Evolutionary conservation across 2,797 vertebrate species (phyloP).

Genomic region (Acridotheres tristis): DNA sequence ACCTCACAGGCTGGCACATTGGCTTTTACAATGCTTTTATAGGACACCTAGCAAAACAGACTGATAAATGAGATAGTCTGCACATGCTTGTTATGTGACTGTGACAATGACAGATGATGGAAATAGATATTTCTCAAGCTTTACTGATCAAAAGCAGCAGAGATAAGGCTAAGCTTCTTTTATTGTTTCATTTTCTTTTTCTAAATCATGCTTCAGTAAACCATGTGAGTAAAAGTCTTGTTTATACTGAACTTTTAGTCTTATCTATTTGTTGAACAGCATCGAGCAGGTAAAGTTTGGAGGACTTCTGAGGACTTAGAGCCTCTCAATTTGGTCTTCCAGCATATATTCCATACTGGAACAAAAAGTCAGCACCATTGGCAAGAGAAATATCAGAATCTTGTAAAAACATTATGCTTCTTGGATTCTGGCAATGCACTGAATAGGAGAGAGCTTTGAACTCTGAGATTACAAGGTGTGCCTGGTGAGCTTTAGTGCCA

Average conservation of each 20-base stretch:
- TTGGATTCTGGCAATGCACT: neutral
- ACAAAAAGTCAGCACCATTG: neutral
- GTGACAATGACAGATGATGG: neutral
- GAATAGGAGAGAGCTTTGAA: neutral
- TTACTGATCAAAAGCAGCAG: neutral
- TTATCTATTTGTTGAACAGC: neutral
- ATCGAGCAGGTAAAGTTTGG: neutral
- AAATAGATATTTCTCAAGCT: neutral
- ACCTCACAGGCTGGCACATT: neutral
- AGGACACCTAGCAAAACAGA: neutral
- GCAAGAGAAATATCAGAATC: neutral
- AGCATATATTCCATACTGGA: neutral
- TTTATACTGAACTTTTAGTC: neutral
- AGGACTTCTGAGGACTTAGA: neutral
- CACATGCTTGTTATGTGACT: neutral
- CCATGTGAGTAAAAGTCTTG: neutral
- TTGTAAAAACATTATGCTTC: neutral
- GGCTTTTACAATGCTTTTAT: neutral
- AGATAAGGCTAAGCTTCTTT: neutral
- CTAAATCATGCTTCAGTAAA: neutral
- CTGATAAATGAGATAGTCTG: neutral
- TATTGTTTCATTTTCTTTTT: neutral
- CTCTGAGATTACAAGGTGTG: neutral
- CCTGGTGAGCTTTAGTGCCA: neutral
- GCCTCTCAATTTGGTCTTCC: neutral